A percentile compares a stretch with the other conserved stretches of the same genome.
These are phyloP conservation scores for Chirona hameri DNA, from an alignment of 2,888 invertebrate species.

Conservation along the genomic window DNA sequence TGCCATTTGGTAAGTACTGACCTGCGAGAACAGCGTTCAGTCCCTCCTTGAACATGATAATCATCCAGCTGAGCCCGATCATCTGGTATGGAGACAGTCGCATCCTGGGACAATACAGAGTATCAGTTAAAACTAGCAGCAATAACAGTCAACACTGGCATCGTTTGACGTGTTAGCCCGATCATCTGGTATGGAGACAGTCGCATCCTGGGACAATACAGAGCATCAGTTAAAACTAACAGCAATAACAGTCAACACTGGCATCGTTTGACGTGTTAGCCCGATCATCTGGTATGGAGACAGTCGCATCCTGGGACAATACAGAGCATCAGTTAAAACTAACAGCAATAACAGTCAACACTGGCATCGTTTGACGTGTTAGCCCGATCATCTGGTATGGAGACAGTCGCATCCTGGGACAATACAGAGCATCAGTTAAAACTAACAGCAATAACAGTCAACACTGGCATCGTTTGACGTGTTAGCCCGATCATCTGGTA, in stretches of 20 bases:
- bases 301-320: constrained; percentile 34
- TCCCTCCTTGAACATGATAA: constrained; percentile 78
- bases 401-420: constrained; percentile 36
- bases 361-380: background rate
- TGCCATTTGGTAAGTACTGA: background rate
- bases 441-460: background rate
- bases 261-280: background rate
- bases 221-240: background rate
- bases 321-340: background rate
- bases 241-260: background rate
- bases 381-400: constrained; percentile 56
- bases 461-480: background rate
- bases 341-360: background rate
- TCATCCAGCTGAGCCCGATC: constrained; percentile 88
- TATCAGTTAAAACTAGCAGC: background rate
- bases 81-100: constrained; percentile 38
- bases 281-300: constrained; percentile 56
- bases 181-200: constrained; percentile 48
- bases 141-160: background rate
- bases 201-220: constrained; percentile 33
- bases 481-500: constrained; percentile 49
- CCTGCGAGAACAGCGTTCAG: constrained; percentile 78
- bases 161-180: constrained; percentile 50
- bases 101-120: constrained; percentile 33
- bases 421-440: background rate